phyloP scores from a whole-genome alignment of 2,797 vertebrate species.

The Microctenopoma steveboyesi region DNA sequence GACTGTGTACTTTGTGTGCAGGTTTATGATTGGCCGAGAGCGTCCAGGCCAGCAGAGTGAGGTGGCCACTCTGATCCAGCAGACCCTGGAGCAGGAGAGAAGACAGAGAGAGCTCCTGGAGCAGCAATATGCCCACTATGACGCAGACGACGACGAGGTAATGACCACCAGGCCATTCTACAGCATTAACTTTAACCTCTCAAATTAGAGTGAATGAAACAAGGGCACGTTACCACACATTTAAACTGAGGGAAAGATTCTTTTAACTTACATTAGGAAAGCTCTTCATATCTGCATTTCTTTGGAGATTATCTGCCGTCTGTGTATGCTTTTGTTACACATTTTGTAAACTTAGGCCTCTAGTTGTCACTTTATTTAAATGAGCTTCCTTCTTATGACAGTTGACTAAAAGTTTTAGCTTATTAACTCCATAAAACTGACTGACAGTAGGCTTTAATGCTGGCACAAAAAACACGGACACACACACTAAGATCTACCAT shows the following conservation, averaged over 20 bases:
- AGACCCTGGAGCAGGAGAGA: constrained; percentile 96
- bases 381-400: constrained; percentile 37
- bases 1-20: constrained; percentile 58
- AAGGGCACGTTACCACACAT: not conserved
- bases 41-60: constrained; percentile 98
- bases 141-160: constrained; percentile 98
- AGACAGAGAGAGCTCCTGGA: constrained; percentile 95
- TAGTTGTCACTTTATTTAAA: constrained; percentile 50
- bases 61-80: constrained; percentile 96
- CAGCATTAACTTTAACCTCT: not conserved
- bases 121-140: constrained; percentile 96
- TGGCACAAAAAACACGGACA: constrained; percentile 23
- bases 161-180: constrained; percentile 22
- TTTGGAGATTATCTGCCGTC: constrained; percentile 16
- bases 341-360: constrained; percentile 26
- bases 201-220: not conserved
- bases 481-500: constrained; percentile 40
- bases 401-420: constrained; percentile 48
- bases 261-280: constrained; percentile 5
- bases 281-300: constrained; percentile 27
- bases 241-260: constrained; percentile 6
- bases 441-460: constrained; percentile 58
- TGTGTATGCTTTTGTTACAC: constrained; percentile 5
- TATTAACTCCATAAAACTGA: constrained; percentile 61
- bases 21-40: constrained; percentile 97